Base-by-base conservation (phyloP, 2,113 vertebrate genomes). In the Siphamia tubifer region DNA sequence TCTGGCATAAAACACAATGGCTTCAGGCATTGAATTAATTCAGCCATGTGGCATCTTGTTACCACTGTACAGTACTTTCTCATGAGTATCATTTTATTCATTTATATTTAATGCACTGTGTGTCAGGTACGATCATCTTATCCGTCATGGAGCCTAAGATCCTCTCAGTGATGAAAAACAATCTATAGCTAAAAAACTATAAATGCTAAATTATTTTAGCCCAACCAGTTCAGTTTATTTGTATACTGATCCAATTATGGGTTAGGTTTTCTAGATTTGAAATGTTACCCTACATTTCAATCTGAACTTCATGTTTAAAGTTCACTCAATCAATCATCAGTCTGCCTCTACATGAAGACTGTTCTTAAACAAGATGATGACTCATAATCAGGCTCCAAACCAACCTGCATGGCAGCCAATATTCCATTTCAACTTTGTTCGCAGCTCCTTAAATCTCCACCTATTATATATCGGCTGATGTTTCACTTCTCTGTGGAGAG, bases 281-380 rank as follows among this genome's bases (percentile, higher is more conserved):
- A n/a, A n/a, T n/a, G n/a, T 52, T 61, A 28, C n/a, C 17, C 34
- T 38, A 51, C 28, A 79, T 68, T 77, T 36, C 25, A 9, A 23
- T 8, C 36, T 74, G 20, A 64, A 71, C 43, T 54, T 71, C 25
- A 77, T 66, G 63, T 74, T 74, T 75, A 60, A 84, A 82, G 71
- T 76, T 88, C 68, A 81, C 4, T 23, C 49, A 67, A 53, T 86
- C 38, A 70, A 65, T 91, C 70, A 81, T 72, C 34, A 25, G 8
- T 27, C 51, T 35, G 25, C 51, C 38, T 76, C 40, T 76, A 74
- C 64, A 38, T 65, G 44, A 70, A 61, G 17, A 38, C 31, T 10
- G 6, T 65, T 76, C 68, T 67, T 47, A 15, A 85, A 51, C 54
- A 35, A 68, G 68, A 55, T 34, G 30, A 65, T 74, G 82, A 83